Percentiles rank a stretch among this genome's conserved stretches.
phyloP scores from a whole-genome alignment of 2,888 invertebrate genomes.

The Microchrysa polita region DNA sequence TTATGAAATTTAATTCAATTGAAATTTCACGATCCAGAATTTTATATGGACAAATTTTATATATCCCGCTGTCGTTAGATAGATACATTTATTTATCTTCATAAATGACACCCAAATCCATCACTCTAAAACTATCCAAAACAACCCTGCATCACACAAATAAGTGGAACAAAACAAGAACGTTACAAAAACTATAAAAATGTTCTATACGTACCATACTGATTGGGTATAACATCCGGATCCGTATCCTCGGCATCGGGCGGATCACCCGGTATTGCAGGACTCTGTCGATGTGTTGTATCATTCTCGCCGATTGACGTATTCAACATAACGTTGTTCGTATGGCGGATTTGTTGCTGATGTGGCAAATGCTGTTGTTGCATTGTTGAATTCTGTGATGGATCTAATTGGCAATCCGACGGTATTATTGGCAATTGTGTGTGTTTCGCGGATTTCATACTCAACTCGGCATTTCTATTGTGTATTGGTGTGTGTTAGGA shows the following conservation, averaged over 20 bases:
- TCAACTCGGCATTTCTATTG: slow-evolving; percentile 62
- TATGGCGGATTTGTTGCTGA: slow-evolving; percentile 61
- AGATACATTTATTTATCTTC: no score
- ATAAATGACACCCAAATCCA: no score
- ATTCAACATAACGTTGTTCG: slow-evolving; percentile 55
- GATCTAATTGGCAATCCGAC: slow-evolving; percentile 64
- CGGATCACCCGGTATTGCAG: slow-evolving; percentile 62
- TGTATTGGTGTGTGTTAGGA: slow-evolving; percentile 47
- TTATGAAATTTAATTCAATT: no score
- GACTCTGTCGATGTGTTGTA: slow-evolving; percentile 66
- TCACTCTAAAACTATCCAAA: no score
- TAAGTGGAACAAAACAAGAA: no score
- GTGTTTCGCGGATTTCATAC: slow-evolving; percentile 64
- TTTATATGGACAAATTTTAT: no score
- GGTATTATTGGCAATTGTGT: slow-evolving; percentile 63
- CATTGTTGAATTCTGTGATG: slow-evolving; percentile 58
- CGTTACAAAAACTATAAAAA: background rate
- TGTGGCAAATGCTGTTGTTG: slow-evolving; percentile 29
- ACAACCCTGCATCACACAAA: no score
- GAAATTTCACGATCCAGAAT: no score
- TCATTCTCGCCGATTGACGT: slow-evolving; percentile 61
- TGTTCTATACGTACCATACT: slow-evolving; percentile 77
- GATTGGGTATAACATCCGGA: slow-evolving; percentile 88
- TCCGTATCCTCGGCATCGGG: slow-evolving; percentile 73
- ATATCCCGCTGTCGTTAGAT: no score